phyloP scores from a whole-genome alignment of 2,888 invertebrate species.

The Celastrina argiolus region DNA sequence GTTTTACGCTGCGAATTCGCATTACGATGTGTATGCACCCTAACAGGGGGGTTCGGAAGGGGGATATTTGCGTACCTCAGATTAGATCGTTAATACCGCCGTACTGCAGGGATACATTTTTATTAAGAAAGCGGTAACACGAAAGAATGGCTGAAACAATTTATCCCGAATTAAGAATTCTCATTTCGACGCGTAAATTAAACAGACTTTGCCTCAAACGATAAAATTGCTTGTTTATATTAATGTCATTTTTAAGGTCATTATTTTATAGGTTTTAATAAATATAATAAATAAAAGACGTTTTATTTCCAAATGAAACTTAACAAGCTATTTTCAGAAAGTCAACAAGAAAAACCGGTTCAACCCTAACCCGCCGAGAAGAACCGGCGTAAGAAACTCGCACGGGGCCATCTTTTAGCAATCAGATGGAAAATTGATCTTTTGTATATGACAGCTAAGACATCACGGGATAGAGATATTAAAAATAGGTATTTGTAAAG shows the following conservation, averaged over 20 bases:
- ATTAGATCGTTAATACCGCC: slow-evolving; percentile 3
- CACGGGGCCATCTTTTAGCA: no score
- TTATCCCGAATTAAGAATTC: neutral
- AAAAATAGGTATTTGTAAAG: no score
- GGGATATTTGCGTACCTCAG: neutral
- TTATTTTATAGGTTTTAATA: neutral
- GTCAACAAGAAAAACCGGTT: no score
- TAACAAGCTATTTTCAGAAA: no score
- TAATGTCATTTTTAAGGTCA: neutral
- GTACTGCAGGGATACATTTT: slow-evolving; percentile 3
- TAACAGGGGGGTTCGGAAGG: neutral
- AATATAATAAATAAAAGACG: no score
- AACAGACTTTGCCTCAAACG: neutral
- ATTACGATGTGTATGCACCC: neutral
- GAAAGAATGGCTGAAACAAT: slow-evolving; percentile 3
- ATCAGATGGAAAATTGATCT: no score
- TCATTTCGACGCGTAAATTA: neutral
- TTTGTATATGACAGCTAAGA: no score
- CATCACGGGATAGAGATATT: no score
- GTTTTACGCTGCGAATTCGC: neutral
- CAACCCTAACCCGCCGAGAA: no score
- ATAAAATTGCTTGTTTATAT: neutral
- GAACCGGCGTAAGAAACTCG: no score
- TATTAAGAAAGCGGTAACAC: neutral
- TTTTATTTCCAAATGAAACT: no score